Evolutionary conservation across 1,140 invertebrate species (phyloP), one percentile per base, ranked within the genome.

Genomic region (Anoplophora glabripennis): DNA sequence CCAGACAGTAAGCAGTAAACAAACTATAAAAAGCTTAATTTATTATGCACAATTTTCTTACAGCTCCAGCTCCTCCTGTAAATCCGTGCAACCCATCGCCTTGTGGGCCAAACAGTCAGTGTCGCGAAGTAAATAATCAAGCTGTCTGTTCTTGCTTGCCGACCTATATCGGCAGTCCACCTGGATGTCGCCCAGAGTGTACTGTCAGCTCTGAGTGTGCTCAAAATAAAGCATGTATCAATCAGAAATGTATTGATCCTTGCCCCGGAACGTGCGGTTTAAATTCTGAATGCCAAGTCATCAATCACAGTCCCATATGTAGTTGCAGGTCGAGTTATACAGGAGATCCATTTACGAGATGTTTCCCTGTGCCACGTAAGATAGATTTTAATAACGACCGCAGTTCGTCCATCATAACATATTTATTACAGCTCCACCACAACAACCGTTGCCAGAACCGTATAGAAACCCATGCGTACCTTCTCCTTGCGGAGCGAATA

Each of bases 21-120:
- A 34, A 14, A 2, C 10, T 41, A 36, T 41, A 53, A 46, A 33
- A 17, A 33, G 9, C 35, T 15, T 18, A 53, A 53, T 45, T 55
- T 55, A 10, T 36, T 47, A 36, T n/a, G 10, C n/a, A 57, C 33
- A 44, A 53, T 60, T 60, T 48, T 57, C 38, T 54, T 7, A 40
- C 59, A 42, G 35, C 48, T n/a, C 40, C 74, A 68, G 75, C 73
- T 63, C 74, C 69, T 37, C 70, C 76, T 57, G 73, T 65, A 56
- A 78, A 86, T 70, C 81, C 82, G 36, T 89, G 87, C 67, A 77
- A 80, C 65, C 86, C 86, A 48, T 86, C 85, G 10, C 87, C 87
- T 4, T 90, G 88, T 75, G 88, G 89, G 47, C 82, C 84, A 35
- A 90, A 90, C 68, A 84, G 83, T 57, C 76, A 80, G 64, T 88